These are phyloP conservation scores for Drosophila littoralis DNA, from an alignment of 1,140 invertebrate species.

Conservation along the genomic window DNA sequence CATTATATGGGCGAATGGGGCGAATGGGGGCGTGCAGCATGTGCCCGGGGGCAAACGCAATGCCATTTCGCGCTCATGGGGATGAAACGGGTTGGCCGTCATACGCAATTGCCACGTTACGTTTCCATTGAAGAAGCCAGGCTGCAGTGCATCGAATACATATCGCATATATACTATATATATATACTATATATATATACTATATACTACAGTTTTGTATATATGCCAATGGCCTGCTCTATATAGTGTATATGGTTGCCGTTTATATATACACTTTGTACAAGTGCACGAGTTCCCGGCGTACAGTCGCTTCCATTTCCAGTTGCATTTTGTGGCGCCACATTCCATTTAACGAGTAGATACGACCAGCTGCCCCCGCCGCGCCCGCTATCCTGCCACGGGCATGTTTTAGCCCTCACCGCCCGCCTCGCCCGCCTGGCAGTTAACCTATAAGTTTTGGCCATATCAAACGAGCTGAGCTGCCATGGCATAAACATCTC, in stretches of 20 bases:
- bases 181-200: slow-evolving; percentile 8
- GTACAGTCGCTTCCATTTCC: slow-evolving; percentile 69
- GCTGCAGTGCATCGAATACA: slow-evolving; percentile 42
- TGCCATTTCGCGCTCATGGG: slow-evolving; percentile 19
- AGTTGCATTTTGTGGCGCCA: slow-evolving; percentile 66
- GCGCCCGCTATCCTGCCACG: background rate
- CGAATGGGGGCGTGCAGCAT: background rate
- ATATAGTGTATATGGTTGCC: slow-evolving; percentile 45
- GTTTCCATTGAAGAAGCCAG: slow-evolving; percentile 54
- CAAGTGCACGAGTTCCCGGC: slow-evolving; percentile 16
- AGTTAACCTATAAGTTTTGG: slow-evolving; percentile 36
- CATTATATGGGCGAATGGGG: background rate
- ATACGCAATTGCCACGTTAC: slow-evolving; percentile 30
- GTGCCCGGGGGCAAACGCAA: slow-evolving; percentile 11
- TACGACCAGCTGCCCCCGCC: slow-evolving; percentile 12
- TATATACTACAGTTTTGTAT: slow-evolving; percentile 22
- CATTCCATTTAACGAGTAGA: slow-evolving; percentile 47
- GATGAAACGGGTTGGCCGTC: slow-evolving; percentile 12
- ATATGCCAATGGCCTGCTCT: slow-evolving; percentile 70
- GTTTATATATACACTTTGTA: slow-evolving; percentile 8
- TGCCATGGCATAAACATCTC: slow-evolving; percentile 53
- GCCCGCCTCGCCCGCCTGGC: background rate
- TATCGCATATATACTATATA: slow-evolving; percentile 33
- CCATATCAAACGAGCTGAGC: slow-evolving; percentile 38
- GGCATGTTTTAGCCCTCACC: background rate